phyloP scores from a whole-genome alignment of 2,888 invertebrate genomes.

The Lasius fuliginosus region DNA sequence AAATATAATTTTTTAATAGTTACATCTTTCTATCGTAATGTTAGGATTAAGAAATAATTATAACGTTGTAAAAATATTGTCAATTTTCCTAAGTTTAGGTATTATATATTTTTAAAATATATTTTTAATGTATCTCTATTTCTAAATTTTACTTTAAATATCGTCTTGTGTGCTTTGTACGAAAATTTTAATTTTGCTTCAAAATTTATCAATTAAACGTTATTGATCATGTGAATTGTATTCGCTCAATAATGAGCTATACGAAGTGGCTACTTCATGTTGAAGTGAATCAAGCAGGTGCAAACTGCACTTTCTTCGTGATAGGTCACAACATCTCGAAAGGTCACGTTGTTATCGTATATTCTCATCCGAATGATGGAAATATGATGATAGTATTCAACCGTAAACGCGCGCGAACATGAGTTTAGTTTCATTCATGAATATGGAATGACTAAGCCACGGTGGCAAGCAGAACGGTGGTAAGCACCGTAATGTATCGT shows the following conservation, averaged over 20 bases:
- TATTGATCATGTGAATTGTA: neutral
- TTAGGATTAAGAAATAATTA: neutral
- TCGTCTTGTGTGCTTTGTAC: neutral
- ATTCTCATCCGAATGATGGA: conserved; percentile 1
- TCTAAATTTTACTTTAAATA: neutral
- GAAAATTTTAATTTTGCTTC: neutral
- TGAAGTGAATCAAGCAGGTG: neutral
- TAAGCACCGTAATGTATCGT: neutral
- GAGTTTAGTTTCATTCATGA: conserved; percentile 43
- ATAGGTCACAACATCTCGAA: conserved; percentile 42
- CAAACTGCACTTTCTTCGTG: conserved; percentile 30
- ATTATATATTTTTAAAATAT: neutral
- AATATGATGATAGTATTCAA: conserved; percentile 33
- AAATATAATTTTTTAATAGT: conserved; percentile 12
- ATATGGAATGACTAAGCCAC: conserved; percentile 33
- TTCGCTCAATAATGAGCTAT: neutral
- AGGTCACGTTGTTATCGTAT: conserved; percentile 34
- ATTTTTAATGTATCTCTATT: neutral
- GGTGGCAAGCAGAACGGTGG: neutral
- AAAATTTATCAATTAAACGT: conserved; percentile 14
- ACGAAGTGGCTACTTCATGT: conserved; percentile 13
- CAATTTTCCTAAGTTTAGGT: neutral
- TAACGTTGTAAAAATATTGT: neutral
- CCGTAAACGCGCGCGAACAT: conserved; percentile 19
- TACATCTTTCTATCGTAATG: neutral